Conservation (phyloP, 1,140 invertebrate genomes). For the Drosophila sp. region DNA sequence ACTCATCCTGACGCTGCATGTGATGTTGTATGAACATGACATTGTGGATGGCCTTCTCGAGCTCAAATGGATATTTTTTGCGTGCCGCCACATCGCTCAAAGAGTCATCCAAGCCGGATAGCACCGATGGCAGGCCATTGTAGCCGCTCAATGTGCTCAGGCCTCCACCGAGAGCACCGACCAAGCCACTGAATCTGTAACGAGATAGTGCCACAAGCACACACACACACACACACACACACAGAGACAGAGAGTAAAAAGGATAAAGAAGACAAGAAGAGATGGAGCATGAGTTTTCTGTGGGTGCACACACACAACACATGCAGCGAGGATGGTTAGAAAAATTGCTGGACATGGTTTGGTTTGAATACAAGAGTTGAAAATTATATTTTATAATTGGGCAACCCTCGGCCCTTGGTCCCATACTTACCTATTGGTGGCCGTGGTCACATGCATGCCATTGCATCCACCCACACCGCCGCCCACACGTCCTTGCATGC, state of each 20-base stretch:
- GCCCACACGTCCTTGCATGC: constrained; percentile 86
- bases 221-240: constrained; percentile 38
- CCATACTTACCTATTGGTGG: constrained; percentile 86
- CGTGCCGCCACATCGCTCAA: constrained; percentile 90
- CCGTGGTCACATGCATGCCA: constrained; percentile 89
- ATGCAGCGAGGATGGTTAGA: not conserved
- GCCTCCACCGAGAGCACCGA: constrained; percentile 86
- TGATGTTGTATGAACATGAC: constrained; percentile 98
- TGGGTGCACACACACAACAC: not conserved
- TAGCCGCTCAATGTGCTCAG: constrained; percentile 86
- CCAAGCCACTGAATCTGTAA: constrained; percentile 88
- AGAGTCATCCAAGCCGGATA: constrained; percentile 91
- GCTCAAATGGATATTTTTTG: constrained; percentile 95
- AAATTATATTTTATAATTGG: not conserved
- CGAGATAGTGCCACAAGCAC: constrained; percentile 34
- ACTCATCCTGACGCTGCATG: constrained; percentile 95
- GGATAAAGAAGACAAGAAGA: not conserved
- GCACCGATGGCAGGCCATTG: constrained; percentile 91
- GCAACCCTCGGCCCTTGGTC: not conserved
- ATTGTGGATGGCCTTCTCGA: constrained; percentile 96
- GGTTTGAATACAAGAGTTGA: not conserved
- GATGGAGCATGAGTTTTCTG: not conserved
- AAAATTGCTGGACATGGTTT: not conserved
- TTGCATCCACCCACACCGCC: constrained; percentile 92
- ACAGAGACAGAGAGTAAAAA: not conserved